Conservation (phyloP, 2,888 invertebrate species). For the Polydrusus pterygomalis region DNA sequence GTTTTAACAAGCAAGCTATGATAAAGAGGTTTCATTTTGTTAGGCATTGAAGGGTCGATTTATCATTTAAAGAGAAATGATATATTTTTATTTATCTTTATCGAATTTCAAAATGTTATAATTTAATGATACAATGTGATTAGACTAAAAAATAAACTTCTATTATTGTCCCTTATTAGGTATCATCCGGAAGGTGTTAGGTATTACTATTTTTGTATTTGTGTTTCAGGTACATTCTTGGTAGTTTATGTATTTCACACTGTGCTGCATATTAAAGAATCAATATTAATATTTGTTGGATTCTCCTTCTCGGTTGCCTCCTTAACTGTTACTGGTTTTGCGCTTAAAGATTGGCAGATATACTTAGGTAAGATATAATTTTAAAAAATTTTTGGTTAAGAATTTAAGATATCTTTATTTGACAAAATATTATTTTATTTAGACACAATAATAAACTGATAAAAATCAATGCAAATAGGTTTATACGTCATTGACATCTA, state of each 20-base stretch:
- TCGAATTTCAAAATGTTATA: too few species aligned
- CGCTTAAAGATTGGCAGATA: conserved; percentile 73
- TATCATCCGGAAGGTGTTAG: background rate
- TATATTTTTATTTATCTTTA: too few species aligned
- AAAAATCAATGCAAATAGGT: too few species aligned
- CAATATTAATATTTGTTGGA: conserved; percentile 71
- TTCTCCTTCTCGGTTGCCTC: conserved; percentile 67
- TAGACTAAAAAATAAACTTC: too few species aligned
- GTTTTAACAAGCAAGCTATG: too few species aligned
- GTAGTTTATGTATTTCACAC: conserved; percentile 77
- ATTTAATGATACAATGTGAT: too few species aligned
- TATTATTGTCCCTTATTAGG: too few species aligned
- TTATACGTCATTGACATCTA: too few species aligned
- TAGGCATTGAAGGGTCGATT: too few species aligned
- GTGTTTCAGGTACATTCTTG: conserved; percentile 73
- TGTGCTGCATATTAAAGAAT: conserved; percentile 71
- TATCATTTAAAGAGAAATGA: too few species aligned
- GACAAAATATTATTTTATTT: background rate
- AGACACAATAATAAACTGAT: background rate
- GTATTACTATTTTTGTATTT: background rate
- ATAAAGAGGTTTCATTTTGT: too few species aligned
- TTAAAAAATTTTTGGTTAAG: background rate
- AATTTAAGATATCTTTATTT: background rate
- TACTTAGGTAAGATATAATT: conserved; percentile 71
- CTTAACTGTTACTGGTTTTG: conserved; percentile 67